phyloP scores from a whole-genome alignment of 2,888 invertebrate genomes.

The Prenolepis imparis region DNA sequence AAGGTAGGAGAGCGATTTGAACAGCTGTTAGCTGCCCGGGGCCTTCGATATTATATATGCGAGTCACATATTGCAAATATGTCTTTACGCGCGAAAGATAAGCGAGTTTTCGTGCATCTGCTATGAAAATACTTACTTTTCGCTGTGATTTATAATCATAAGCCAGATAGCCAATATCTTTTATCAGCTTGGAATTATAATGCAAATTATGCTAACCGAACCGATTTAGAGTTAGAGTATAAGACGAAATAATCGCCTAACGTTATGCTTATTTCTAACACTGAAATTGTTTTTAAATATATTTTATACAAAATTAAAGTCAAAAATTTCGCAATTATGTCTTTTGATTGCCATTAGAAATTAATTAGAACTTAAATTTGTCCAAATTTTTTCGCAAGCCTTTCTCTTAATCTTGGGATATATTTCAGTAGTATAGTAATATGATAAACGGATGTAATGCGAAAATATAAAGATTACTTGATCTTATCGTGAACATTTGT shows the following conservation, averaged over 20 bases:
- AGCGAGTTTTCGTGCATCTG: background rate
- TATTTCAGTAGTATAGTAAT: background rate
- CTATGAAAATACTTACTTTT: background rate
- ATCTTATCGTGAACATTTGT: conserved; percentile 60
- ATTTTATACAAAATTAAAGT: background rate
- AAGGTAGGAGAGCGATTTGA: conserved; percentile 85
- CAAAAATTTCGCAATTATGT: background rate
- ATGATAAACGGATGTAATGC: background rate
- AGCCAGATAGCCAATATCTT: background rate
- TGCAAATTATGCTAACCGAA: background rate
- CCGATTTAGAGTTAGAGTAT: background rate
- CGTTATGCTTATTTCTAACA: background rate
- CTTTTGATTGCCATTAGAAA: background rate
- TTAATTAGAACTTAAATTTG: background rate
- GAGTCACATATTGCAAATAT: background rate
- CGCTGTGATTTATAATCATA: background rate
- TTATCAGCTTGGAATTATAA: background rate
- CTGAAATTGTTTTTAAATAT: background rate
- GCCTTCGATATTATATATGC: background rate
- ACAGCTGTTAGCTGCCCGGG: background rate
- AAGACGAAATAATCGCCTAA: background rate
- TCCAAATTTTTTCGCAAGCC: background rate
- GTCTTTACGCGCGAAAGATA: background rate
- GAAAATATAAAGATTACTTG: background rate
- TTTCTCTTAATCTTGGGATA: background rate